phyloP scores from a whole-genome alignment of 2,113 vertebrate species.

The Peromyscus californicus region DNA sequence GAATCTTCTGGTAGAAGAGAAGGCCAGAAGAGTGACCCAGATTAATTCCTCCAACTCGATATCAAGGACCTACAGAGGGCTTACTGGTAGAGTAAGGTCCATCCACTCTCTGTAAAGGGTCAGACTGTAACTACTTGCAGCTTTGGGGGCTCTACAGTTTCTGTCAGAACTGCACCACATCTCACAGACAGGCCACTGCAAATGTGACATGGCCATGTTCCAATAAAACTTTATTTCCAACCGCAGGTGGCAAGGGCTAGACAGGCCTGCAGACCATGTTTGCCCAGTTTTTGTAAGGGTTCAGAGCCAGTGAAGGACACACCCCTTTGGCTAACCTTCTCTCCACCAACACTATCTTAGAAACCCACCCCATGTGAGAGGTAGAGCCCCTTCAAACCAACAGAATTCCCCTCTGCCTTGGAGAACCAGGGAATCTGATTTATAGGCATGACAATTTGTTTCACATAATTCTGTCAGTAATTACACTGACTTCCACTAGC shows the following conservation, averaged over 20 bases:
- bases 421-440: conserved; percentile 69
- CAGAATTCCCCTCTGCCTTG: conserved; percentile 32
- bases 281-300: not conserved
- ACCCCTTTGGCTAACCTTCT: not conserved
- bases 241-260: not conserved
- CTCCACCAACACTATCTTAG: not conserved
- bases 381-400: not conserved
- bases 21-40: not conserved
- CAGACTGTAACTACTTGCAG: not conserved
- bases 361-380: not conserved
- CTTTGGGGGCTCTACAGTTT: not conserved
- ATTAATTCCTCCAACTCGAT: not conserved
- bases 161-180: not conserved
- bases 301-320: not conserved
- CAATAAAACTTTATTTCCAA: not conserved
- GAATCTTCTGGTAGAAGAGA: not conserved
- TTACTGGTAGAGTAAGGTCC: not conserved
- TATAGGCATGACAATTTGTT: conserved; percentile 75
- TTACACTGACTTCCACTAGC: conserved; percentile 74
- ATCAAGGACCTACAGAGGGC: not conserved
- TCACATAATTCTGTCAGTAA: conserved; percentile 81
- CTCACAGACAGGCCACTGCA: not conserved
- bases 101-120: not conserved
- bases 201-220: not conserved
- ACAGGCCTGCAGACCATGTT: fast-evolving